Conservation (phyloP, 1,140 invertebrate species). For the Danaus plexippus region DNA sequence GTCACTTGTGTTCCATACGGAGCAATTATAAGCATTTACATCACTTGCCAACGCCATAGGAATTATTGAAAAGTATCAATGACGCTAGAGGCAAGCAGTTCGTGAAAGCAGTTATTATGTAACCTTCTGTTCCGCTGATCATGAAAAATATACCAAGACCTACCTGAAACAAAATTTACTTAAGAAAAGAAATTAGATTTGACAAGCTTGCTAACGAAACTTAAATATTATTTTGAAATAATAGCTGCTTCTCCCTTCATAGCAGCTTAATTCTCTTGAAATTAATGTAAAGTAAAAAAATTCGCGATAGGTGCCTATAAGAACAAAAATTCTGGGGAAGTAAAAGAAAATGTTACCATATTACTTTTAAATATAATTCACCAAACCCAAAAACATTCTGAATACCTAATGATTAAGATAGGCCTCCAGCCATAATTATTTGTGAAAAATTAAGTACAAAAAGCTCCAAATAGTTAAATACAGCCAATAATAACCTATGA, state of each 20-base stretch:
- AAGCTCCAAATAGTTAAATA: constrained; percentile 5
- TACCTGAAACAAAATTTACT: background rate
- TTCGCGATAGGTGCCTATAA: too few species aligned
- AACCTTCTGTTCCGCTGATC: constrained; percentile 1
- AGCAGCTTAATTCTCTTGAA: too few species aligned
- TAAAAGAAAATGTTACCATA: too few species aligned
- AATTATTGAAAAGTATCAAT: constrained; percentile 8
- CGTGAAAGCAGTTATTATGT: constrained; percentile 8
- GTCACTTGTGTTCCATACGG: background rate
- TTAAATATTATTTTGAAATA: too few species aligned
- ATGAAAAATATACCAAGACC: constrained; percentile 5
- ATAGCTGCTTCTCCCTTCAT: too few species aligned
- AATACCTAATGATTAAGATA: constrained; percentile 2
- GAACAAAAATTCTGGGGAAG: too few species aligned
- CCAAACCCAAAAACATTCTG: constrained; percentile 8
- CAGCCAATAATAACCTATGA: constrained; percentile 7
- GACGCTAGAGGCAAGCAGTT: constrained; percentile 14
- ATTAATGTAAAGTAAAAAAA: too few species aligned
- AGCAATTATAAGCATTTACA: background rate
- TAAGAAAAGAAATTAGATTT: too few species aligned
- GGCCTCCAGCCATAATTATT: constrained; percentile 3
- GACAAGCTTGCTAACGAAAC: too few species aligned
- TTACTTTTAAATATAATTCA: background rate
- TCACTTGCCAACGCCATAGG: constrained; percentile 9
- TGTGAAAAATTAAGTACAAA: background rate